Evolutionary conservation across 2,113 vertebrate species (phyloP).

Genomic region (Sander vitreus): DNA sequence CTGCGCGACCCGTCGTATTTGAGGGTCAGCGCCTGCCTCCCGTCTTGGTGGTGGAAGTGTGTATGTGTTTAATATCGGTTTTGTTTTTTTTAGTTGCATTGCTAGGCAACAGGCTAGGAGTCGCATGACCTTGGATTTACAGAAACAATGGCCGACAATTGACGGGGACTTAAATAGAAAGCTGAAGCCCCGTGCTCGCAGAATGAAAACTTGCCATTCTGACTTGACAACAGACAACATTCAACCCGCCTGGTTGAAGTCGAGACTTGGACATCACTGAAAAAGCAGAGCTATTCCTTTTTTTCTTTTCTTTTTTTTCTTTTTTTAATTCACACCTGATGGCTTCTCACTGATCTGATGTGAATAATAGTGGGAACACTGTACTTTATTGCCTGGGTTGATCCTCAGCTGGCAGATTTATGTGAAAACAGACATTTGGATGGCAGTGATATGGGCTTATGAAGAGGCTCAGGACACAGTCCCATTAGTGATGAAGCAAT

Average conservation of each 20-base stretch:
- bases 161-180: constrained; percentile 75
- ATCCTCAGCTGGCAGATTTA: neutral
- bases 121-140: constrained; percentile 82
- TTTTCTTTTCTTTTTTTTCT: neutral
- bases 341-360: constrained; percentile 33
- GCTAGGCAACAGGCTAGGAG: constrained; percentile 84
- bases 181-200: constrained; percentile 44
- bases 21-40: constrained; percentile 76
- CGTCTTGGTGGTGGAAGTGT: constrained; percentile 77
- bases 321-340: neutral
- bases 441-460: neutral
- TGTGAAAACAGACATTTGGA: neutral
- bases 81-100: constrained; percentile 77
- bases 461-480: neutral
- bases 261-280: neutral
- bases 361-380: constrained; percentile 27
- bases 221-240: constrained; percentile 42
- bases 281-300: neutral
- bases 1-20: constrained; percentile 73
- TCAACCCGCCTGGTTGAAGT: constrained; percentile 7
- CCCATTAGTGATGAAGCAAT: neutral
- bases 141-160: constrained; percentile 82
- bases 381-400: constrained; percentile 26
- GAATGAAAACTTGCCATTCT: constrained; percentile 47
- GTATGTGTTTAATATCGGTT: constrained; percentile 81